A percentile compares a stretch with the other conserved stretches of the same genome.
Evolutionary conservation across 92 coral and sea anemone genomes (phyloP).

Genomic region (Galaxea fascicularis): DNA sequence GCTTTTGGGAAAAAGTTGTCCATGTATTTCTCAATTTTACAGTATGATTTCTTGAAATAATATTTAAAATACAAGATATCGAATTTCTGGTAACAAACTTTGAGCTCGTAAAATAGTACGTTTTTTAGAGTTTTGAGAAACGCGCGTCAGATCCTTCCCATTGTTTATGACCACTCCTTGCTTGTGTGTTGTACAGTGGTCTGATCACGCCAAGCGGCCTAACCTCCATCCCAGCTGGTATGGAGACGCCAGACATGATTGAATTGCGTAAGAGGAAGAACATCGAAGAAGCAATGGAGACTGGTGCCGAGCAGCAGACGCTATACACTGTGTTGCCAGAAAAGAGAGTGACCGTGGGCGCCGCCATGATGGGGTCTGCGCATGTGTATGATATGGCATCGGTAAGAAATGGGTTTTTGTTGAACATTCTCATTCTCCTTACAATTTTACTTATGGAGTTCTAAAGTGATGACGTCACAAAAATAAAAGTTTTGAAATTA

Average conservation of each 20-base stretch:
- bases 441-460: no score
- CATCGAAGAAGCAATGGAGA: constrained; percentile 97
- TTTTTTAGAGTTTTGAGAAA: no score
- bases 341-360: constrained; percentile 92
- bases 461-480: no score
- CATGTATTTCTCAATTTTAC: no score
- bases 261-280: constrained; percentile 95
- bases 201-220: constrained; percentile 97
- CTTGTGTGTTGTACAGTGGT: constrained; percentile 63
- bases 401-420: constrained; percentile 48
- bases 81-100: no score
- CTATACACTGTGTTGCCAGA: constrained; percentile 97
- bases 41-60: no score
- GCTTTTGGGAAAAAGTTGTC: no score
- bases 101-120: no score
- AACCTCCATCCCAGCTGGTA: constrained; percentile 99
- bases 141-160: no score
- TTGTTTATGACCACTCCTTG: neutral
- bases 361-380: constrained; percentile 97
- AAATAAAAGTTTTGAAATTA: no score
- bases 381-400: constrained; percentile 94
- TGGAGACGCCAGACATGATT: constrained; percentile 99
- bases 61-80: no score
- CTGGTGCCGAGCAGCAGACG: constrained; percentile 91
- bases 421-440: no score